Evolutionary conservation across 1,140 invertebrate genomes (phyloP), one percentile per base, ranked within the genome.

Genomic region (Luehdorfia chinensis): DNA sequence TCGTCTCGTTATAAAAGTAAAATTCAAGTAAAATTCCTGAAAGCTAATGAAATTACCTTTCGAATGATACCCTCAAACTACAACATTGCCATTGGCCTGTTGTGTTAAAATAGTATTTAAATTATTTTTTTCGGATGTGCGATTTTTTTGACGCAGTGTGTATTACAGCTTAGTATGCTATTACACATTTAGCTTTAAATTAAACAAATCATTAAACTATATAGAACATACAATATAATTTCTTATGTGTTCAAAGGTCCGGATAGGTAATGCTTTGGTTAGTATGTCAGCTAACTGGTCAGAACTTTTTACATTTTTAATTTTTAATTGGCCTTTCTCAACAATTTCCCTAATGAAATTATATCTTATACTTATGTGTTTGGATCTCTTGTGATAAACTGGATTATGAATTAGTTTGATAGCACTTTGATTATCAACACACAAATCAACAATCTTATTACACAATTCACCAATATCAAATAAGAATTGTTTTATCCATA

Each of bases 331-430:
- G 2, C 32, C 36, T 9, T 21, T 1, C 18, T 48, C 19, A 12
- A 57, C 50, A n/a, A 52, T 65, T 46, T 64, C 60, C 36, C 43
- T 58, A 33, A 75, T 60, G 51, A 79, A 79, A 37, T 75, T 56
- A 54, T 50, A 73, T 49, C 55, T 60, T 1, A 75, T 47, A 50
- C 74, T 65, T 7, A 76, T 75, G 33, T 77, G 72, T 50, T 80
- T 73, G 3, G 55, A 57, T 13, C 47, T 36, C 21, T 66, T 72
- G 45, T 75, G 60, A 54, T 50, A 70, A 31, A 60, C 60, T 14
- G 56, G 47, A 34, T 74, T 70, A n/a, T 52, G 55, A n/a, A 65
- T 58, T 12, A 76, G 18, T 33, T 55, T 60, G 4, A 73, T 60
- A 2, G 66, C 48, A 49, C 57, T 67, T 33, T 75, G 66, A 45